These are phyloP conservation scores for Steinernema carpocapsae DNA, from an alignment of 2,888 invertebrate genomes.

Conservation along the genomic window DNA sequence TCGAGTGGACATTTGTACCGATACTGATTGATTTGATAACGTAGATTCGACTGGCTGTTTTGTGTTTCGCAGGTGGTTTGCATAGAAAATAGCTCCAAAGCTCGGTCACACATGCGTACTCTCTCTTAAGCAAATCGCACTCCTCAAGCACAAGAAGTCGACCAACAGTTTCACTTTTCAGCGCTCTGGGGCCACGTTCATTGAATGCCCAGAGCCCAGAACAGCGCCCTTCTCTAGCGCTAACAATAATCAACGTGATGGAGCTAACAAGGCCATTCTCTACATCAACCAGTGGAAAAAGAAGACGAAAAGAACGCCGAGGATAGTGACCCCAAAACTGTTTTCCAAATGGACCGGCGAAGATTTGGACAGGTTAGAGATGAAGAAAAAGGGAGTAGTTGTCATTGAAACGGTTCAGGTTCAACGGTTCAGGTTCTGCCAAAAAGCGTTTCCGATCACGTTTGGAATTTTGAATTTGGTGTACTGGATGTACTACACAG, in stretches of 20 bases:
- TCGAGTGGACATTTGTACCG: too few species aligned
- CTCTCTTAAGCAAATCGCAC: conserved; percentile 19
- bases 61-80: too few species aligned
- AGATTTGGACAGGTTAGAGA: conserved; percentile 61
- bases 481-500: conserved; percentile 67
- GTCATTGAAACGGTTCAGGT: too few species aligned
- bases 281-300: conserved; percentile 30
- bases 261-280: conserved; percentile 16
- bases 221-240: conserved; percentile 2
- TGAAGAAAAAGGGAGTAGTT: neutral
- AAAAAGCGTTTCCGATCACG: conserved; percentile 65
- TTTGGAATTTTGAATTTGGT: conserved; percentile 64
- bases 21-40: too few species aligned
- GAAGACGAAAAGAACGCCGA: conserved; percentile 49
- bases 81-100: neutral
- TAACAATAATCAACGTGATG: conserved; percentile 11
- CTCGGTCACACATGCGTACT: neutral
- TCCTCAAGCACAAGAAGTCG: conserved; percentile 26
- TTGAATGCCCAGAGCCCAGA: conserved; percentile 39
- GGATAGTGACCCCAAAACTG: conserved; percentile 56
- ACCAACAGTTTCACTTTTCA: conserved; percentile 19
- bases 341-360: conserved; percentile 66
- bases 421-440: conserved; percentile 53
- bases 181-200: conserved; percentile 31
- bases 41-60: too few species aligned